phyloP scores from a whole-genome alignment of 2,113 vertebrate genomes.

The Tragulus kanchil region DNA sequence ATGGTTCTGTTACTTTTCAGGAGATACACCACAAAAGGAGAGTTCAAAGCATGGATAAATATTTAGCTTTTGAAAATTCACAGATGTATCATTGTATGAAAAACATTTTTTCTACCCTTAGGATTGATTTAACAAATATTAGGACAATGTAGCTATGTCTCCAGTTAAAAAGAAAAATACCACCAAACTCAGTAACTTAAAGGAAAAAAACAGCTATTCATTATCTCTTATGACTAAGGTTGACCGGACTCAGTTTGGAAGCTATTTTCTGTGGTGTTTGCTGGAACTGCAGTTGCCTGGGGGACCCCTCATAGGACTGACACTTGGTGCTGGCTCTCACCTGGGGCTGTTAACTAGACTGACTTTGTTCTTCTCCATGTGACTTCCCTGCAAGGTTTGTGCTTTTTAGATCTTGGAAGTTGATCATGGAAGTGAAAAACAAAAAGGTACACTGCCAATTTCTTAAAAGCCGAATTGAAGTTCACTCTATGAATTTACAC shows the following conservation, averaged over 20 bases:
- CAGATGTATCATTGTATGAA: neutral
- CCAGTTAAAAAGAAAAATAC: neutral
- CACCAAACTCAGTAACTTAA: neutral
- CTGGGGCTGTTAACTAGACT: neutral
- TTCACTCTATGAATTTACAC: neutral
- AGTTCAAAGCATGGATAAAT: neutral
- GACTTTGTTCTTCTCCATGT: neutral
- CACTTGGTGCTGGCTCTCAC: neutral
- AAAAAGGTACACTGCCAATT: neutral
- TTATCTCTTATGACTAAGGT: neutral
- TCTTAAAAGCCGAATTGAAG: neutral
- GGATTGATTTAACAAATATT: neutral
- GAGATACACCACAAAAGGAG: neutral
- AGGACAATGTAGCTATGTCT: neutral
- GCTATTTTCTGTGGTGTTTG: neutral
- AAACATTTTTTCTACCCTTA: neutral
- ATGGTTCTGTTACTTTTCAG: neutral
- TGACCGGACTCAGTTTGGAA: neutral
- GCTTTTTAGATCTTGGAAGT: neutral
- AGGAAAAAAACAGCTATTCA: neutral
- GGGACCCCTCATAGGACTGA: neutral
- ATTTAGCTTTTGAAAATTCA: neutral
- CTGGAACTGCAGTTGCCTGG: neutral
- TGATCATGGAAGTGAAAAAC: neutral
- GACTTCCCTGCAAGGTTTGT: neutral